phyloP scores from a whole-genome alignment of 2,113 vertebrate genomes.

The Tinamus guttatus region DNA sequence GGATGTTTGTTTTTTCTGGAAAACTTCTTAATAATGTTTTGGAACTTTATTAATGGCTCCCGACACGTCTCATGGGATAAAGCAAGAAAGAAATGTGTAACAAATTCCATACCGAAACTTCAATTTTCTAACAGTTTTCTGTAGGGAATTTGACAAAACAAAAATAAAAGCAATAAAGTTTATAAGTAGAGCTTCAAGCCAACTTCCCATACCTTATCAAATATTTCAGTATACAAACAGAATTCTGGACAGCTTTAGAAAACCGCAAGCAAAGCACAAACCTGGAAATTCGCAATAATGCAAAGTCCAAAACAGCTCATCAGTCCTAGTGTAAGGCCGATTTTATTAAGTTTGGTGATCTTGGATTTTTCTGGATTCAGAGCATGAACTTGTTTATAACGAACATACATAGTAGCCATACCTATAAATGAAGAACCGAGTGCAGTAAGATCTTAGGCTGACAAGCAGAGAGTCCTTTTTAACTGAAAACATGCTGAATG shows the following conservation, averaged over 20 bases:
- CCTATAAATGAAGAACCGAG: constrained; percentile 74
- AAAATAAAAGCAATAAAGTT: background rate
- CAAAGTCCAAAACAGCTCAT: constrained; percentile 91
- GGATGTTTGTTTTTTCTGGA: background rate
- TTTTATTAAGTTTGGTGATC: constrained; percentile 78
- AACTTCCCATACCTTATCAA: background rate
- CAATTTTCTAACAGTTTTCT: background rate
- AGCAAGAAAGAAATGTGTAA: background rate
- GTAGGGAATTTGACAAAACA: background rate
- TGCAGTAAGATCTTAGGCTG: background rate
- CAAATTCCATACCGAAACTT: background rate
- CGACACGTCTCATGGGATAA: background rate
- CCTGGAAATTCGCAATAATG: constrained; percentile 92
- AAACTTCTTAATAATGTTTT: background rate
- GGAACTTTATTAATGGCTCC: background rate
- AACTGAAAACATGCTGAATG: background rate
- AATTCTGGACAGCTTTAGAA: background rate
- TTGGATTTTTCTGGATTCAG: constrained; percentile 72
- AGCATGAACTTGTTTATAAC: constrained; percentile 89
- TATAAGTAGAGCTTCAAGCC: background rate
- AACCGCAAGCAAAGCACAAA: constrained; percentile 51
- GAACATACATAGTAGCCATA: constrained; percentile 87
- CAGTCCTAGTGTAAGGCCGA: constrained; percentile 83
- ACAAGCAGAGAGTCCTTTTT: background rate
- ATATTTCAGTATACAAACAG: background rate